Conservation (phyloP, 2,888 invertebrate genomes). For the Podabrus alpinus region DNA sequence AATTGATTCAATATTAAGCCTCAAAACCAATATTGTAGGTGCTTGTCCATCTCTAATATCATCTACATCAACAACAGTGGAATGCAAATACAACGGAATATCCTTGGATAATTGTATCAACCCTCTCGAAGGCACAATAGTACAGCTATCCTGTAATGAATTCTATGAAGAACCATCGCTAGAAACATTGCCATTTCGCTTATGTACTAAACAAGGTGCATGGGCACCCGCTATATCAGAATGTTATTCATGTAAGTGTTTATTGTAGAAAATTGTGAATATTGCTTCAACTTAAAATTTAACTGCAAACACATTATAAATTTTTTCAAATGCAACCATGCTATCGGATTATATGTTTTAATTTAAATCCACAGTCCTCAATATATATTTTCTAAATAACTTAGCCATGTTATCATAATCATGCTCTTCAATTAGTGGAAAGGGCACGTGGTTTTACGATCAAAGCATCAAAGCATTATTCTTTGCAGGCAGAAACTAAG, state of each 20-base stretch:
- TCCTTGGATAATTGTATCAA: neutral
- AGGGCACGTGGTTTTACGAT: too few species aligned
- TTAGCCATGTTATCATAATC: too few species aligned
- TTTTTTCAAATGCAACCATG: too few species aligned
- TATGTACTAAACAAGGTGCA: neutral
- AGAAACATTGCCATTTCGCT: neutral
- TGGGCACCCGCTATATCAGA: neutral
- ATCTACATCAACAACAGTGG: neutral
- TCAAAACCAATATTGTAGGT: neutral
- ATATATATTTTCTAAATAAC: too few species aligned
- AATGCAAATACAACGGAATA: neutral
- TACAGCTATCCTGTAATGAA: neutral
- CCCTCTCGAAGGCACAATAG: neutral
- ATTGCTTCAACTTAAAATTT: too few species aligned
- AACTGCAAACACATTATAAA: too few species aligned
- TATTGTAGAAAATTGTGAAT: neutral
- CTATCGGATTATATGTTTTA: too few species aligned
- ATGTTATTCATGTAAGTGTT: neutral
- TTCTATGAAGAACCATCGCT: neutral
- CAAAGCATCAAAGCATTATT: too few species aligned
- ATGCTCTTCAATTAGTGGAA: too few species aligned
- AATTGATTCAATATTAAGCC: too few species aligned
- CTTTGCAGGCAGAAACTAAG: too few species aligned
- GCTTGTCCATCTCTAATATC: neutral
- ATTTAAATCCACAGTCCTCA: too few species aligned